Base-by-base conservation (phyloP, 2,888 invertebrate genomes). In the Trissonchulus sp. region DNA sequence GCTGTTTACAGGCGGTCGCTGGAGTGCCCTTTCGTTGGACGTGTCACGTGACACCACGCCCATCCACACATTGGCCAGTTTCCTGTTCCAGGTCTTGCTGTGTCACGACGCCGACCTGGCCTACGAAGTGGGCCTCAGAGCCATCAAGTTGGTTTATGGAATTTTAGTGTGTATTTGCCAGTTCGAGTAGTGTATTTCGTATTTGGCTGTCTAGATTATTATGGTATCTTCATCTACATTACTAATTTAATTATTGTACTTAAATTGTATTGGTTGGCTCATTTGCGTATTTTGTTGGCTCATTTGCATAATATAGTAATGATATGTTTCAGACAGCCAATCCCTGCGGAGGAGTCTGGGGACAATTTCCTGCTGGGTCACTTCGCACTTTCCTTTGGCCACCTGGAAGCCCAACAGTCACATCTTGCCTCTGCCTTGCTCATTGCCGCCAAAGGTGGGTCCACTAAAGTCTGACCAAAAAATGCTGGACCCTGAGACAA, bases 1-100 rank as follows among this genome's bases (percentile, higher is more conserved):
- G n/a, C n/a, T n/a, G n/a, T n/a, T n/a, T n/a, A 35, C 33, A 35
- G 71, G 15, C 15, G 2, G 3, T n/a, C 15, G 34, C n/a, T 69
- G 71, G 71, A 36, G 36, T 15, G 33, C 71, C 28, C 71, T 69
- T 8, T 2, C 71, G n/a, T 2, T 15, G 3, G 31, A 69, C 3
- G 34, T 36, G 2, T 35, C 71, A n/a, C 36, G 35, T 8, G n/a
- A 69, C 34, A 91, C 91, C 62, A 90, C 91, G 79, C 92, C 93
- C 30, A 92, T 92, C 88, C 92, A 93, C 84, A 92, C 91, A 63
- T 92, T 92, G 86, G 92, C 92, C 15, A 85, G 91, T 79, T 92
- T 90, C 85, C 88, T 92, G 78, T 93, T 93, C 87, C 89, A 91
- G 37, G 90, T 91, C 35, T 87, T 93, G 78, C 87, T 92, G 80